phyloP scores from a whole-genome alignment of 2,888 invertebrate species.

The Cataglyphis altisquamis region DNA sequence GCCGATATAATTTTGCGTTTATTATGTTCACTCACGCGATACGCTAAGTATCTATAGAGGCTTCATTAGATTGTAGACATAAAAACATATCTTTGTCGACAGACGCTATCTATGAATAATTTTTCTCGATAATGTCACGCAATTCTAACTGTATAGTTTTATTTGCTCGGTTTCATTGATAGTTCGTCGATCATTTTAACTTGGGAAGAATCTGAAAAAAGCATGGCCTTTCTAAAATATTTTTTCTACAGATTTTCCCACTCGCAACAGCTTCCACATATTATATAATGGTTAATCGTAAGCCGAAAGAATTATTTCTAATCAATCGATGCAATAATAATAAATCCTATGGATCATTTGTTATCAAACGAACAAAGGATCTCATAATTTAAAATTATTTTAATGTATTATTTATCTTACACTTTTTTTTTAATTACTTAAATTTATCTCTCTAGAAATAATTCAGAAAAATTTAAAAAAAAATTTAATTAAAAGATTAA shows the following conservation, averaged over 20 bases:
- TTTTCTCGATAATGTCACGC: slow-evolving; percentile 30
- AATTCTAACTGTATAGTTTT: background rate
- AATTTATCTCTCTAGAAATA: background rate
- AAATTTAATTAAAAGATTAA: too few relatives aligned
- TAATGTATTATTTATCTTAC: background rate
- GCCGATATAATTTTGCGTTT: slow-evolving; percentile 8
- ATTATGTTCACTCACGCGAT: background rate
- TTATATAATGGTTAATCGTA: background rate
- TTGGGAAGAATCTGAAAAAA: background rate
- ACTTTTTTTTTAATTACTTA: background rate
- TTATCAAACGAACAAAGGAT: background rate
- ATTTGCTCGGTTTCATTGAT: background rate
- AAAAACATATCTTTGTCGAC: slow-evolving; percentile 16
- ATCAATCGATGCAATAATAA: background rate
- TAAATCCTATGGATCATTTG: background rate
- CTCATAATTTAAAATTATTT: background rate
- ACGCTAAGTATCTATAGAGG: background rate
- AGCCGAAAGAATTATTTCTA: background rate
- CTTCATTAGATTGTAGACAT: slow-evolving; percentile 2
- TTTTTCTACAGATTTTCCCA: background rate
- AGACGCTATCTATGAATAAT: slow-evolving; percentile 25
- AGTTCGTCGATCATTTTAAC: background rate
- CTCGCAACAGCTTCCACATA: background rate
- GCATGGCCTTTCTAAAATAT: background rate
- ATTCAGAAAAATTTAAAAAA: background rate